Percentiles rank a stretch among this genome's conserved stretches.
Evolutionary conservation across 2,888 invertebrate genomes (phyloP).

Genomic region (Lamellibrachia columna): DNA sequence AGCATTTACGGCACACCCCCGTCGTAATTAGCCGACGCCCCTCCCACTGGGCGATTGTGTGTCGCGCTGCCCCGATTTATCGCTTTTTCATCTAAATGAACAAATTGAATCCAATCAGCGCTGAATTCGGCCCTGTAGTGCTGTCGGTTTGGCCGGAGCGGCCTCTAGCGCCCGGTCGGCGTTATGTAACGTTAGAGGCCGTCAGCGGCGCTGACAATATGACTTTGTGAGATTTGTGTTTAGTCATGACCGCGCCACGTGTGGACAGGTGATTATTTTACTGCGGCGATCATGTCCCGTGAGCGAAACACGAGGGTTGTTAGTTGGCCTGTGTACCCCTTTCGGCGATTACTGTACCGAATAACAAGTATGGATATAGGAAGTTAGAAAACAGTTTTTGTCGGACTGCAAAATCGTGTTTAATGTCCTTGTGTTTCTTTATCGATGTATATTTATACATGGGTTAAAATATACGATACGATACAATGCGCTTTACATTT

Average conservation of each 20-base stretch:
- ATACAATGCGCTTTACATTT: too few relatives aligned
- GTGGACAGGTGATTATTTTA: not conserved
- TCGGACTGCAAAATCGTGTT: too few relatives aligned
- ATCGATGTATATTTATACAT: too few relatives aligned
- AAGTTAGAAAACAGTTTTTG: too few relatives aligned
- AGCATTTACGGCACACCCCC: conserved; percentile 10
- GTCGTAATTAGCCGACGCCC: not conserved
- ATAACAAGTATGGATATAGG: too few relatives aligned
- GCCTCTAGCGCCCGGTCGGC: not conserved
- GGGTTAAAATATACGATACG: too few relatives aligned
- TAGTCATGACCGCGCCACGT: not conserved
- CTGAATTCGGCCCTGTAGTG: not conserved
- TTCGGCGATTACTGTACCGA: not conserved
- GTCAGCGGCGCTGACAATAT: conserved; percentile 6
- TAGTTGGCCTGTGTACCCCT: not conserved
- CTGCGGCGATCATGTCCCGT: not conserved
- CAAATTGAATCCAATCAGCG: conserved; percentile 16
- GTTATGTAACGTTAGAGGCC: not conserved
- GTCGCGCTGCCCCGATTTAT: not conserved
- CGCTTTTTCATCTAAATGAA: conserved; percentile 16
- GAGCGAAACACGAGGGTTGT: not conserved
- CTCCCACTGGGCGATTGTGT: not conserved
- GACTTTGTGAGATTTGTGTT: conserved; percentile 12
- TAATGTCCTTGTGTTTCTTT: too few relatives aligned
- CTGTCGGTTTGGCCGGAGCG: not conserved